Percentiles rank a stretch among this genome's conserved stretches.
Conservation (phyloP, 2,113 vertebrate species). For the Vireo altiloquus region DNA sequence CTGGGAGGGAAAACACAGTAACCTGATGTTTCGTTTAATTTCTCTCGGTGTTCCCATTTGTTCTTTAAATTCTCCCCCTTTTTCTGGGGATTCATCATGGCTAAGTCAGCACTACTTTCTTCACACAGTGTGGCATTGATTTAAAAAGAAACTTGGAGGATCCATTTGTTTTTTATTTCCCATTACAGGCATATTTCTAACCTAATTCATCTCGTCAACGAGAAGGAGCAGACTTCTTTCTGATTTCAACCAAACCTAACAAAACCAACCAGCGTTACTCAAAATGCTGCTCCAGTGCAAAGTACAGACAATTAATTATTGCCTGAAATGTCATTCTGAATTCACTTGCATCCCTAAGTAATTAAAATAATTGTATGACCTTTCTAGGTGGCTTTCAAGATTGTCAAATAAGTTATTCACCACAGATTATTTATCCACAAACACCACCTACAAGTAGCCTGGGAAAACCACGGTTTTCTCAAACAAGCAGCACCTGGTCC, state of each 20-base stretch:
- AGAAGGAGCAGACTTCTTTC: background rate
- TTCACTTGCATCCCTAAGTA: background rate
- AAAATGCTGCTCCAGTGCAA: background rate
- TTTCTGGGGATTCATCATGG: background rate
- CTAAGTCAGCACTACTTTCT: background rate
- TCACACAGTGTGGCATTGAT: background rate
- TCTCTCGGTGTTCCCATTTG: background rate
- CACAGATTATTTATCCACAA: background rate
- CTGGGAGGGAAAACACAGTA: background rate
- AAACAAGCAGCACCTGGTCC: background rate
- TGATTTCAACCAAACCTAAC: background rate
- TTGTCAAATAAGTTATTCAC: background rate
- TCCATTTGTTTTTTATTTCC: slow-evolving; percentile 8
- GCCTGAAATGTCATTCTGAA: background rate
- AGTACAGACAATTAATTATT: background rate
- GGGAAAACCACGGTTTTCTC: background rate
- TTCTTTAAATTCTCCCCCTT: background rate
- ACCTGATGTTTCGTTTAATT: background rate
- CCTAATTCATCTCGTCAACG: background rate
- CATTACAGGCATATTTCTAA: background rate
- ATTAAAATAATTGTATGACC: background rate
- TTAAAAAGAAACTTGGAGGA: background rate
- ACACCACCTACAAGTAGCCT: background rate
- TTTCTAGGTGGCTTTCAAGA: background rate
- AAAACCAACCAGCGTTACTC: background rate